Base-by-base conservation (phyloP, 2,888 invertebrate genomes). In the Pantelozetes paolii region DNA sequence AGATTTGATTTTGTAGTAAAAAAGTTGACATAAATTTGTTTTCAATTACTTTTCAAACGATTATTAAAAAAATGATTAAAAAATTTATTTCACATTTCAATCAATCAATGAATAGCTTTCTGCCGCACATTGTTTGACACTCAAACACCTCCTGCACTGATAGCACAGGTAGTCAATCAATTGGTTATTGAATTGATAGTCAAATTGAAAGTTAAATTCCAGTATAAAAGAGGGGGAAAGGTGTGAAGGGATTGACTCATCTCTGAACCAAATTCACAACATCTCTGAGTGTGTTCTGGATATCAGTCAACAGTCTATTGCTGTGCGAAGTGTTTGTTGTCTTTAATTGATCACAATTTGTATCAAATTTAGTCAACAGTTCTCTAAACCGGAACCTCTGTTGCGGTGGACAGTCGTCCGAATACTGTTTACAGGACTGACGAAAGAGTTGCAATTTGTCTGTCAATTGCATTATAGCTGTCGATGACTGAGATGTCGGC, bases 321-420 rank as follows among this genome's bases (percentile, higher is more conserved):
- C 86, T 88, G 82, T 89, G 89, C 75, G 87, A 84, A 71, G 87
- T 86, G 81, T 89, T 89, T 11, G n/a, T 40, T 40, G 67, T 67
- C 42, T 67, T 67, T 77, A 90, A 82, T 79, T 87, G 87, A 77
- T 88, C 85, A 40, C 88, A 88, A 80, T 89, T 89, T 18, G 85
- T 84, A 81, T 90, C 90, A 71, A 90, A 84, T 64, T 89, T 85
- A 3, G 87, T 87, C 32, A 90, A 85, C 76, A 90, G 82, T 82
- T 90, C 89, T 57, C 91, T 88, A 81, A 92, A 90, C 79, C 93
- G 90, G 83, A 94, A 93, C 80, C 94, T 90, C 71, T 90, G 89
- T 81, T 93, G 92, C 23, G 92, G 91, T 15, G 92, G 90, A 80
- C 91, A 89, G 77, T 86, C 86, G 79, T 94, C 94, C 20, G 91